Conservation (phyloP, 2,888 invertebrate genomes). For the Synergus itoensis region DNA sequence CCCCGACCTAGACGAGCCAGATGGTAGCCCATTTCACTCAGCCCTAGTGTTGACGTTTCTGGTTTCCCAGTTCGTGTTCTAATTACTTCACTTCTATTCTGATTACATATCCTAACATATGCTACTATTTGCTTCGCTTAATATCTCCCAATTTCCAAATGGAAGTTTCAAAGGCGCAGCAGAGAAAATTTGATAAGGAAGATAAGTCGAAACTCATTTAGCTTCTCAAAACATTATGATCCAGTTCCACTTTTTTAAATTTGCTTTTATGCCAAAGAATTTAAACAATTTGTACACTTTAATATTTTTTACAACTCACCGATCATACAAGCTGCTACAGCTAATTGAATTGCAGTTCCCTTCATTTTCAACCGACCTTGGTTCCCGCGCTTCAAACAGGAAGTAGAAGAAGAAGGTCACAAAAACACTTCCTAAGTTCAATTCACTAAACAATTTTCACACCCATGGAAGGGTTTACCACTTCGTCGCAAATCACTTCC, state of each 20-base stretch:
- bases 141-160: neutral
- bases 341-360: slow-evolving; percentile 34
- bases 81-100: neutral
- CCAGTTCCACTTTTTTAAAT: no score
- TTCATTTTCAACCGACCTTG: slow-evolving; percentile 36
- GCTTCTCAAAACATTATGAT: neutral
- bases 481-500: neutral
- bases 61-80: neutral
- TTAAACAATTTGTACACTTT: neutral
- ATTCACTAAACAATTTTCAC: neutral
- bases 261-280: neutral
- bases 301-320: slow-evolving; percentile 16
- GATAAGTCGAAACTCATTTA: no score
- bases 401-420: slow-evolving; percentile 12
- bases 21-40: no score
- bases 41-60: neutral
- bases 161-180: no score
- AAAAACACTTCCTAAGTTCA: slow-evolving; percentile 13
- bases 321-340: slow-evolving; percentile 11
- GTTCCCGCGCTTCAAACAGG: slow-evolving; percentile 5
- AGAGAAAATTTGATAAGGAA: no score
- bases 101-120: neutral
- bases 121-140: neutral
- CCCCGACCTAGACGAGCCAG: neutral
- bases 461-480: neutral